phyloP scores from a whole-genome alignment of 2,113 vertebrate species.

The Forbesichthys agassizii region DNA sequence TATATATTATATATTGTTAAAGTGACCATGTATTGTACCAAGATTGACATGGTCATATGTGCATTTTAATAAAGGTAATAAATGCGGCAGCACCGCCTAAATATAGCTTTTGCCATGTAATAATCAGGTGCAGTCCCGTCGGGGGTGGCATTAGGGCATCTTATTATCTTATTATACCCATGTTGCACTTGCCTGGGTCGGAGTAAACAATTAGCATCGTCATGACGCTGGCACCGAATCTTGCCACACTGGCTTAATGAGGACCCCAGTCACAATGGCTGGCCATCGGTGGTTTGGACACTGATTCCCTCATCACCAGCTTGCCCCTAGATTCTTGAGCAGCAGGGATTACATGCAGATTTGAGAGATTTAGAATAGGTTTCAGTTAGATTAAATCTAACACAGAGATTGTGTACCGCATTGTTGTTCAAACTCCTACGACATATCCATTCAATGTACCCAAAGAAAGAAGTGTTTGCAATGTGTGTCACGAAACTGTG shows the following conservation, averaged over 20 bases:
- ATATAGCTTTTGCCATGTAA: constrained; percentile 39
- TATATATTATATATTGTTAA: too few relatives aligned
- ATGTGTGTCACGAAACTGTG: too few relatives aligned
- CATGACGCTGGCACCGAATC: constrained; percentile 32
- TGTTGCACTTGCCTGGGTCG: constrained; percentile 36
- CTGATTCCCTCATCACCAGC: background rate
- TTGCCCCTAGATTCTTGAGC: too few relatives aligned
- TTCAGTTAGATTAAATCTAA: background rate
- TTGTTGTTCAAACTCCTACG: too few relatives aligned
- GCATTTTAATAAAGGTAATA: background rate
- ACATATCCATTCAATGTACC: too few relatives aligned
- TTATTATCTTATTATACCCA: constrained; percentile 45
- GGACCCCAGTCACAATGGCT: constrained; percentile 44
- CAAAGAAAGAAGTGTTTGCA: too few relatives aligned
- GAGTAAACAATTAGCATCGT: constrained; percentile 62
- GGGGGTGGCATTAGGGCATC: constrained; percentile 38
- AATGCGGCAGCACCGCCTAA: constrained; percentile 19
- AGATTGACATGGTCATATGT: too few relatives aligned
- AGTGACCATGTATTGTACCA: background rate
- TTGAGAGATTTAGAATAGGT: background rate
- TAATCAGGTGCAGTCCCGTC: constrained; percentile 41
- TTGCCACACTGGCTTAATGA: constrained; percentile 53
- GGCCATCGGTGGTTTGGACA: constrained; percentile 48
- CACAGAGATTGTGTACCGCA: too few relatives aligned
- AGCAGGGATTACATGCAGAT: background rate